These are phyloP conservation scores for Cheirogaleus medius DNA, from an alignment of 2,113 vertebrate species.

Conservation along the genomic window DNA sequence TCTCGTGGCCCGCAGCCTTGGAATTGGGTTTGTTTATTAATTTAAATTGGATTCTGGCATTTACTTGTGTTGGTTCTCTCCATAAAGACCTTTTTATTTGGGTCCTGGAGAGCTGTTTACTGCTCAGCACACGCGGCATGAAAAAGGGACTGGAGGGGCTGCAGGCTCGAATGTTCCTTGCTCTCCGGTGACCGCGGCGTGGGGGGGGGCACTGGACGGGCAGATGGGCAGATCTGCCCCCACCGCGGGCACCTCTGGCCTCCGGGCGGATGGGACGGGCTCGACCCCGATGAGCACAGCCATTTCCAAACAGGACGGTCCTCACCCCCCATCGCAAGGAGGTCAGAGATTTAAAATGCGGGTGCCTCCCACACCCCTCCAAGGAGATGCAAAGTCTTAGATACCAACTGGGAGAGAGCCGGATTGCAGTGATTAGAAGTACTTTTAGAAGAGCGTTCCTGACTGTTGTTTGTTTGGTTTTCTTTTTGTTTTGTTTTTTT, in stretches of 20 bases:
- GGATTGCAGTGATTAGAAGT: not conserved
- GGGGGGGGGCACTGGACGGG: constrained; percentile 35
- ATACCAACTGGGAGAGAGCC: fast-evolving
- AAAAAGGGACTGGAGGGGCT: constrained; percentile 50
- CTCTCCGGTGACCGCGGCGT: constrained; percentile 54
- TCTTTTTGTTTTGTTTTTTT: not conserved
- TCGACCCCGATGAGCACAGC: not conserved
- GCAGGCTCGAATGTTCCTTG: not conserved
- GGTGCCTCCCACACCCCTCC: not conserved
- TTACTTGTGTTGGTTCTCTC: constrained; percentile 69
- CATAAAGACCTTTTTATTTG: constrained; percentile 82
- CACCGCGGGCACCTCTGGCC: not conserved
- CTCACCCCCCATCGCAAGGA: fast-evolving
- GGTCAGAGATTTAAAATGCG: not conserved
- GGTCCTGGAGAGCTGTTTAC: constrained; percentile 78
- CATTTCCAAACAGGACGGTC: not conserved
- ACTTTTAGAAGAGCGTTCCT: not conserved
- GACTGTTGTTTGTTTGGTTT: not conserved
- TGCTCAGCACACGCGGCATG: constrained; percentile 76
- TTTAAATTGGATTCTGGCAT: constrained; percentile 78
- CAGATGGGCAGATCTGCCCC: too few species aligned
- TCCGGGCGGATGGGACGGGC: not conserved
- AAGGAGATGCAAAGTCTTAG: not conserved
- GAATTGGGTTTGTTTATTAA: constrained; percentile 32
- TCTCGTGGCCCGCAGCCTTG: constrained; percentile 67